Evolutionary conservation across 1,140 invertebrate genomes (phyloP), one percentile per base, ranked within the genome.

Genomic region (Diploscapter pachys): DNA sequence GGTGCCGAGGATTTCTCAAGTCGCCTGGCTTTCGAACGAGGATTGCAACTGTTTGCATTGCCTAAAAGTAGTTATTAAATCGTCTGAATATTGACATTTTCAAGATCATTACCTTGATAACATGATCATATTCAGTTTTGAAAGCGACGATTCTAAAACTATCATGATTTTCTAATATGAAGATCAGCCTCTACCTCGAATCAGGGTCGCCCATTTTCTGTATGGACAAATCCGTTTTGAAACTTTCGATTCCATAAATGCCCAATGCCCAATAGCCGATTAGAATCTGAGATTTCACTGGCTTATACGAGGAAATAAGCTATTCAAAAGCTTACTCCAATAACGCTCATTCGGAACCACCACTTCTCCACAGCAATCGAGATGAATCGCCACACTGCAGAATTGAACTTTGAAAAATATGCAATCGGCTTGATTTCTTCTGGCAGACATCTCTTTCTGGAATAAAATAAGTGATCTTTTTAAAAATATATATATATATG

Each of bases 181-280:
- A 31, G 31, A 31, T 31, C 31, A 31, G 31, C 31, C 31, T 31
- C 31, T 31, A 31, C 31, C 31, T 13, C 3, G 68, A 54, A 31
- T 71, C 68, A 13, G 50, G 63, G 50, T 67, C 56, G 2, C 76
- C 77, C 55, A 79, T 53, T 62, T 79, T 79, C 63, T 79, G 78
- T n/a, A 79, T 69, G 4, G 73, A 61, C 4, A 79, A 50, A 48
- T 79, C 78, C n/a, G 77, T 79, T 63, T 77, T 53, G 50, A 79
- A 61, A 31, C 62, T 62, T n/a, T 31, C 48, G 49, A 79, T 79
- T 57, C 67, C 76, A 11, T 76, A 71, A n/a, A 78, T 55, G 5
- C 69, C 69, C 2, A 72, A 55, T 6, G 64, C 69, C 74, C 69
- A 76, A 54, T 72, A 71, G 64, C 52, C 75, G 48, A 76, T 50